Base-by-base conservation (phyloP, 1,140 invertebrate genomes). In the Gryon sp. region DNA sequence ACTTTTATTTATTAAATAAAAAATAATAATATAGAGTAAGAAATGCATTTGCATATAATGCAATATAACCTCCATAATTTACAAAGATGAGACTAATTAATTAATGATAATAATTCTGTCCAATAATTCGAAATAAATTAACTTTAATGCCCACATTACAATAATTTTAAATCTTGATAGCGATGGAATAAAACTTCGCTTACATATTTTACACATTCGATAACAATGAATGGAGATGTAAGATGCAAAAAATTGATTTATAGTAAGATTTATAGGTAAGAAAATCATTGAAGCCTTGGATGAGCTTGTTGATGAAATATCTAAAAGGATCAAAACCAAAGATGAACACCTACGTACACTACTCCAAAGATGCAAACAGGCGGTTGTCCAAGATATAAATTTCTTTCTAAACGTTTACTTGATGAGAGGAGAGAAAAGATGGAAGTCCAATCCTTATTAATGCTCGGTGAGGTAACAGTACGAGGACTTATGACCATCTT, bases 81-180 rank as follows among this genome's bases (percentile, higher is more conserved):
- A 34, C 2, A 12, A 34, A 12, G 32, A 28, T 12, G 14, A 12
- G 32, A 12, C 5, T 34, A 12, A 34, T n/a, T n/a, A 28, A 38
- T 55, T 15, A 6, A 1, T 18, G 22, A 18, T 24, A 26, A 18
- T 20, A 12, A 9, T 40, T 40, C 12, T 43, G 24, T 22, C 1
- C 14, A 28, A 41, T 14, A 3, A 22, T 8, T 7, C 9, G 9
- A 60, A 60, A 24, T 36, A 46, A 62, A 14, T 38, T 68, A 57
- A 15, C 28, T 12, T 62, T 72, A 72, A 72, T 72, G 68, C 68
- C 68, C 68, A 72, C 50, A 32, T 62, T 62, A 48, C 30, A 55
- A 48, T 63, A 62, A 20, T 53, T 8, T 15, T 28, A 48, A 62
- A 26, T 15, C 18, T 40, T 32, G 2, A 48, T 30, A 52, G 5